Percentiles rank a stretch among this genome's conserved stretches.
Conservation (phyloP, 2,888 invertebrate species). For the Mantis religiosa region DNA sequence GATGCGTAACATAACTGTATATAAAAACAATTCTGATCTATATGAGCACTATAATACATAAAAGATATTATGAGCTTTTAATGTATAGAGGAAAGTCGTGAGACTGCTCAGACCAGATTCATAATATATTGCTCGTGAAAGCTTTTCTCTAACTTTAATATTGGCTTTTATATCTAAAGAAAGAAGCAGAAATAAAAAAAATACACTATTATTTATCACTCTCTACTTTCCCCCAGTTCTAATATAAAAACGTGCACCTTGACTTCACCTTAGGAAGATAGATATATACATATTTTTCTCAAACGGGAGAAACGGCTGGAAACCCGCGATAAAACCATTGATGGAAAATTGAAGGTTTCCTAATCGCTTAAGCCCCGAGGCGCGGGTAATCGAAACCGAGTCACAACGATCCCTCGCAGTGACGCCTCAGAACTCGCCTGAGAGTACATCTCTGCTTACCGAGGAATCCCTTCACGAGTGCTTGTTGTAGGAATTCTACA, state of each 20-base stretch:
- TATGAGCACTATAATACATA: no score
- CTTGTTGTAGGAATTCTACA: no score
- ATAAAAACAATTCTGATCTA: no score
- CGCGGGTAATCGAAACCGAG: neutral
- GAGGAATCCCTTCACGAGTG: neutral
- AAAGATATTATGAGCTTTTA: no score
- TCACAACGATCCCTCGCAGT: neutral
- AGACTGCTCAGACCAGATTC: no score
- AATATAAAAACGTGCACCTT: neutral
- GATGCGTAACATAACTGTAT: no score
- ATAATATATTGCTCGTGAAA: no score
- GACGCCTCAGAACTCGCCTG: neutral
- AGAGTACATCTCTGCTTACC: neutral
- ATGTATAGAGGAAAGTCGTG: no score
- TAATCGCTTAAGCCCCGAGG: neutral
- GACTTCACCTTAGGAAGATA: neutral
- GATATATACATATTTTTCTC: neutral
- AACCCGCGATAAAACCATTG: neutral
- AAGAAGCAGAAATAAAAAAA: no score
- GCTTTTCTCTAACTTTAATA: no score
- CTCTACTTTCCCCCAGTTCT: neutral
- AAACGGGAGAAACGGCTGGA: neutral
- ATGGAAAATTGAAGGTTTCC: neutral
- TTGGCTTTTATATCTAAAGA: no score
- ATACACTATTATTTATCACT: neutral